A percentile compares a stretch with the other conserved stretches of the same genome.
Conservation (phyloP, 2,113 vertebrate genomes). For the Orcinus orca region DNA sequence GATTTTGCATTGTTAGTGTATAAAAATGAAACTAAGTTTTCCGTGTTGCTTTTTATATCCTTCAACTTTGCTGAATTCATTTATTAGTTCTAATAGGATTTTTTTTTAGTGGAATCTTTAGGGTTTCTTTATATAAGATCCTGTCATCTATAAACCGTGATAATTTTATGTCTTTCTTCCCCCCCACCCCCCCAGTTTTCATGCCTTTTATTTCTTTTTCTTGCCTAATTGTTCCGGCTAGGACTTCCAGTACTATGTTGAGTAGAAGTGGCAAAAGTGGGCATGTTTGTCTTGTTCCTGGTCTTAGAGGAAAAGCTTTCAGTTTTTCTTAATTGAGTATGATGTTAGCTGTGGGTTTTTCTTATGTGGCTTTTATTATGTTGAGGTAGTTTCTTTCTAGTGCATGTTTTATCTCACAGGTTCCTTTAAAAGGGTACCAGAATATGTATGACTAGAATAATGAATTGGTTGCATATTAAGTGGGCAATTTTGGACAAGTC, state of each 20-base stretch:
- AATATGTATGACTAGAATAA: background rate
- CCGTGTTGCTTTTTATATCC: background rate
- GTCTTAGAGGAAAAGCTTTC: background rate
- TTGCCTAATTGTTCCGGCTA: background rate
- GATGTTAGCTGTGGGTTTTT: background rate
- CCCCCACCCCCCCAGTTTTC: background rate
- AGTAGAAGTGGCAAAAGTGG: background rate
- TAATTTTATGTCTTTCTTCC: background rate
- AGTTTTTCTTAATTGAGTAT: background rate
- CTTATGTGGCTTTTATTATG: background rate
- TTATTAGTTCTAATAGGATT: background rate
- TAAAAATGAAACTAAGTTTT: constrained; percentile 18
- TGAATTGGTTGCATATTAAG: background rate
- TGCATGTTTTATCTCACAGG: background rate
- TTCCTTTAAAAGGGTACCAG: background rate
- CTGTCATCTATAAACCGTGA: background rate
- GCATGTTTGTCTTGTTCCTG: background rate
- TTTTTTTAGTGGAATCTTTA: background rate
- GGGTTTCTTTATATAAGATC: background rate
- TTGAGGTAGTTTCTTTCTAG: background rate
- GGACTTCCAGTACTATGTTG: background rate
- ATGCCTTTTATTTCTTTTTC: background rate
- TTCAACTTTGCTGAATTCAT: constrained; percentile 12
- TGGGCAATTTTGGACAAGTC: background rate
- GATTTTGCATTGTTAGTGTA: background rate